Evolutionary conservation across 2,888 invertebrate species (phyloP).

Genomic region (Plagodis pulveraria): DNA sequence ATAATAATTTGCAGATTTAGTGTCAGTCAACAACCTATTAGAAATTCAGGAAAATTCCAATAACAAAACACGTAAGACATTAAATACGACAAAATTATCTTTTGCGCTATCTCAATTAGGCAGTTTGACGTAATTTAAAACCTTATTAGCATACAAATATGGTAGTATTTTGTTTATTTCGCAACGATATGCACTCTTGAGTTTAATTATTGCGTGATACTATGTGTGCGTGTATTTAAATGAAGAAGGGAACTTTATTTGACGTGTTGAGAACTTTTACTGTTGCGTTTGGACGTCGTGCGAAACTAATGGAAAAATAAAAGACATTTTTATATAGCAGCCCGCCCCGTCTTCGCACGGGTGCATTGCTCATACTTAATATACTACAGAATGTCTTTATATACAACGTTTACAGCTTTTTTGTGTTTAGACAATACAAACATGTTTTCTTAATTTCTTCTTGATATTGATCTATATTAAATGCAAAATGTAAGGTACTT

Average conservation of each 20-base stretch:
- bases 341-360: too few relatives aligned
- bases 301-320: background rate
- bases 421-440: too few relatives aligned
- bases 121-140: background rate
- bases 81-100: background rate
- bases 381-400: too few relatives aligned
- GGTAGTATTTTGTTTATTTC: conserved; percentile 6
- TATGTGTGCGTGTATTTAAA: conserved; percentile 41
- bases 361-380: too few relatives aligned
- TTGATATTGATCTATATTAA: too few relatives aligned
- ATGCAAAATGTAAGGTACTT: too few relatives aligned
- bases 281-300: conserved; percentile 9
- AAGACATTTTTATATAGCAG: background rate
- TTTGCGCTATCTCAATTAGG: background rate
- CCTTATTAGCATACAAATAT: conserved; percentile 5
- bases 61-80: background rate
- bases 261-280: conserved; percentile 27
- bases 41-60: background rate
- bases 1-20: too few relatives aligned
- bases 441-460: too few relatives aligned
- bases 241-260: conserved; percentile 19
- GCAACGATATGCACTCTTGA: conserved; percentile 15
- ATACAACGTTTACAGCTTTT: too few relatives aligned
- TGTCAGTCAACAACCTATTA: background rate
- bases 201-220: conserved; percentile 36